These are phyloP conservation scores for Prosopocoilus inquinatus DNA, from an alignment of 2,888 invertebrate species.

Conservation along the genomic window DNA sequence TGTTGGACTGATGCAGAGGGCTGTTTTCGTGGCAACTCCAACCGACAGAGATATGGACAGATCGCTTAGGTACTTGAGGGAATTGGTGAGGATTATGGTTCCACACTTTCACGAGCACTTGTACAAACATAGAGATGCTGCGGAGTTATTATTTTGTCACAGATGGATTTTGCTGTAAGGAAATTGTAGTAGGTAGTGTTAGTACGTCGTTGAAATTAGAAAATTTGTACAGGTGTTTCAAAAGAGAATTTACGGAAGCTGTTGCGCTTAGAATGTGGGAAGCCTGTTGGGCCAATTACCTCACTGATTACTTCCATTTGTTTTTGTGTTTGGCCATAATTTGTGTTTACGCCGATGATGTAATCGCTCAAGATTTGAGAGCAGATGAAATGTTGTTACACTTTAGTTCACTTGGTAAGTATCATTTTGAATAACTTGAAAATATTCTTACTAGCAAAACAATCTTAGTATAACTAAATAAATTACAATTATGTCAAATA, in stretches of 20 bases:
- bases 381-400: conserved; percentile 94
- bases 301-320: conserved; percentile 94
- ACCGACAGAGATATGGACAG: conserved; percentile 94
- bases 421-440: background rate
- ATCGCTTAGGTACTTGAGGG: conserved; percentile 82
- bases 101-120: conserved; percentile 89
- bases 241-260: conserved; percentile 86
- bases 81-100: conserved; percentile 83
- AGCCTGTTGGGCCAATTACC: conserved; percentile 95
- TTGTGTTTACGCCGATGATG: conserved; percentile 89
- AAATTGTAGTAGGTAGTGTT: conserved; percentile 10
- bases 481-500: too few relatives aligned
- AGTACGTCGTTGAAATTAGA: background rate
- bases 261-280: conserved; percentile 93
- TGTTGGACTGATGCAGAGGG: conserved; percentile 91
- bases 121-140: conserved; percentile 78
- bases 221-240: conserved; percentile 70
- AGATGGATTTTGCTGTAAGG: conserved; percentile 89
- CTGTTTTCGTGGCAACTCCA: conserved; percentile 92
- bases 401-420: conserved; percentile 81
- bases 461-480: too few relatives aligned
- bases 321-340: conserved; percentile 93
- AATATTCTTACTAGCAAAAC: too few relatives aligned
- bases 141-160: conserved; percentile 90
- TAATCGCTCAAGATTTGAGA: conserved; percentile 86